Evolutionary conservation across 2,113 vertebrate species (phyloP).

Genomic region (Lipophrys pholis): DNA sequence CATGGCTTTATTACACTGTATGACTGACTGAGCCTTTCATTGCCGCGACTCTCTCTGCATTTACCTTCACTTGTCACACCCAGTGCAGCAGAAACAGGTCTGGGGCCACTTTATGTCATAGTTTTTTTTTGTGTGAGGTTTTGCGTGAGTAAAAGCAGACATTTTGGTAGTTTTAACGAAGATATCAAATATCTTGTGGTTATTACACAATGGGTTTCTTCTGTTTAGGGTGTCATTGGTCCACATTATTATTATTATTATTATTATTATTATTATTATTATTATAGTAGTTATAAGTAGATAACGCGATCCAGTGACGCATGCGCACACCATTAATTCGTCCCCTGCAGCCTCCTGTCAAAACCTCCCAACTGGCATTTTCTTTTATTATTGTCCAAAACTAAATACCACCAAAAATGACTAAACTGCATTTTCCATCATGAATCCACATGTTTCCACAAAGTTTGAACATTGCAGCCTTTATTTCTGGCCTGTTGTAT

Average conservation of each 20-base stretch:
- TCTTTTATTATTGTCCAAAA: background rate
- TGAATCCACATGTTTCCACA: background rate
- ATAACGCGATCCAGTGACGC: conserved; percentile 34
- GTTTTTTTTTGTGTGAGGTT: background rate
- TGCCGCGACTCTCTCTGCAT: background rate
- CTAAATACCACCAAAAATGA: background rate
- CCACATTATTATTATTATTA: conserved; percentile 12
- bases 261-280: conserved; percentile 26
- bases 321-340: conserved; percentile 40
- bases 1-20: conserved; percentile 30
- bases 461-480: background rate
- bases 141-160: conserved; percentile 3
- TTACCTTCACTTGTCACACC: conserved; percentile 20
- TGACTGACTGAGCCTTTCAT: conserved; percentile 48
- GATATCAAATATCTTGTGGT: background rate
- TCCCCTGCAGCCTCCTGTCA: conserved; percentile 48
- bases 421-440: background rate
- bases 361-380: conserved; percentile 17
- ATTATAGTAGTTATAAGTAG: conserved; percentile 15
- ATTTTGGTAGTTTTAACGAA: conserved; percentile 25
- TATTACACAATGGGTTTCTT: background rate
- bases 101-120: too few species aligned
- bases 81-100: conserved; percentile 37
- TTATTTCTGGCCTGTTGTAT: background rate
- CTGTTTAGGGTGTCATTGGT: too few species aligned